Evolutionary conservation across 2,888 invertebrate genomes (phyloP).

Genomic region (Folsomia manolachei): DNA sequence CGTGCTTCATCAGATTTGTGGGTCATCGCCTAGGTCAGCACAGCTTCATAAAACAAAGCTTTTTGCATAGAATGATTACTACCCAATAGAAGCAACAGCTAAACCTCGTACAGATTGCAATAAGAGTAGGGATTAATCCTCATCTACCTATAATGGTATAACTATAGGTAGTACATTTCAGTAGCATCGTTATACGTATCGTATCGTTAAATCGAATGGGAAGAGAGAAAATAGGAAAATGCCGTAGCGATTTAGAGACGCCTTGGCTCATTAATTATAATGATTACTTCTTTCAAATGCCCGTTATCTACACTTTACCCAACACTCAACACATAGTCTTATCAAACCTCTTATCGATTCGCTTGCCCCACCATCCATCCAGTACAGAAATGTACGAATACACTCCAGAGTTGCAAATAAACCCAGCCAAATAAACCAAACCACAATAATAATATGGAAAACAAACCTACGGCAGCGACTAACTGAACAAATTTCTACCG

Average conservation of each 20-base stretch:
- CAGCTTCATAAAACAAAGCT: neutral
- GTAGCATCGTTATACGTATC: neutral
- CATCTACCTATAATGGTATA: neutral
- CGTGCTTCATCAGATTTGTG: slow-evolving; percentile 1
- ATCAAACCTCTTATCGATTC: slow-evolving; percentile 15
- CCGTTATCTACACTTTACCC: slow-evolving; percentile 11
- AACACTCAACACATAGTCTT: slow-evolving; percentile 12
- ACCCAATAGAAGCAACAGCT: no score
- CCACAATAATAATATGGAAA: neutral
- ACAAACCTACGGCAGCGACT: no score
- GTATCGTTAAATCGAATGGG: slow-evolving; percentile 18
- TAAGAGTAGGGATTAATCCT: no score
- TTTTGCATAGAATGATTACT: no score
- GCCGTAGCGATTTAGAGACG: slow-evolving; percentile 12
- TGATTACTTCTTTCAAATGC: slow-evolving; percentile 17
- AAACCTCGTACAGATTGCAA: no score
- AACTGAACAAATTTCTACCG: neutral
- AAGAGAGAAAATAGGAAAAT: neutral
- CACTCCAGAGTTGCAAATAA: no score
- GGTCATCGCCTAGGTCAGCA: neutral
- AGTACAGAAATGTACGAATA: no score
- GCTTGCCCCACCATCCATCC: slow-evolving; percentile 6
- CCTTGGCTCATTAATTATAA: slow-evolving; percentile 25
- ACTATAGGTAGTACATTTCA: neutral
- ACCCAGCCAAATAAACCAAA: no score